Conservation (phyloP, 1,140 invertebrate species). For the Aricia agestis region DNA sequence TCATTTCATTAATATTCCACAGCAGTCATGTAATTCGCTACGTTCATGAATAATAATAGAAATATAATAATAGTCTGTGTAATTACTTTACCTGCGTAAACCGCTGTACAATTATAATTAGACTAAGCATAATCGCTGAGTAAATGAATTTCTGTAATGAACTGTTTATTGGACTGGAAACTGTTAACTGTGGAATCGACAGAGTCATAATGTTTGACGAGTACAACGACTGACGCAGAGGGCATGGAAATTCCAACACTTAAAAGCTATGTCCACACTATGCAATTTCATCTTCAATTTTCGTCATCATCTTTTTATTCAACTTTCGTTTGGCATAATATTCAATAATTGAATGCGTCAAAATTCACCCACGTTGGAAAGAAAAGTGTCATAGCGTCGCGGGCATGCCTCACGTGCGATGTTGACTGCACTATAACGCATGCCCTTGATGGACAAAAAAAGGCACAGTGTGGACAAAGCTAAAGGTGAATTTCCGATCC, state of each 20-base stretch:
- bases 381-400: no score
- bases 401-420: no score
- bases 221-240: not conserved
- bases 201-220: not conserved
- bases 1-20: conserved; percentile 4
- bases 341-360: no score
- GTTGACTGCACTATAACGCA: no score
- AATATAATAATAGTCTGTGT: not conserved
- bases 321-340: no score
- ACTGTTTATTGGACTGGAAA: not conserved
- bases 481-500: no score
- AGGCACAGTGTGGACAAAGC: no score
- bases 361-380: no score
- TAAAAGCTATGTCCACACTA: no score
- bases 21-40: not conserved
- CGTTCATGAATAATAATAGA: conserved; percentile 11
- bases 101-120: not conserved
- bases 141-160: not conserved
- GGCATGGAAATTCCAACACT: not conserved
- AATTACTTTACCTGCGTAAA: not conserved
- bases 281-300: no score
- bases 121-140: not conserved
- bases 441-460: no score
- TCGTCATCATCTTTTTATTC: no score
- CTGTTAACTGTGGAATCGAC: not conserved